phyloP scores from a whole-genome alignment of 2,113 vertebrate species.

The Butorides virescens region DNA sequence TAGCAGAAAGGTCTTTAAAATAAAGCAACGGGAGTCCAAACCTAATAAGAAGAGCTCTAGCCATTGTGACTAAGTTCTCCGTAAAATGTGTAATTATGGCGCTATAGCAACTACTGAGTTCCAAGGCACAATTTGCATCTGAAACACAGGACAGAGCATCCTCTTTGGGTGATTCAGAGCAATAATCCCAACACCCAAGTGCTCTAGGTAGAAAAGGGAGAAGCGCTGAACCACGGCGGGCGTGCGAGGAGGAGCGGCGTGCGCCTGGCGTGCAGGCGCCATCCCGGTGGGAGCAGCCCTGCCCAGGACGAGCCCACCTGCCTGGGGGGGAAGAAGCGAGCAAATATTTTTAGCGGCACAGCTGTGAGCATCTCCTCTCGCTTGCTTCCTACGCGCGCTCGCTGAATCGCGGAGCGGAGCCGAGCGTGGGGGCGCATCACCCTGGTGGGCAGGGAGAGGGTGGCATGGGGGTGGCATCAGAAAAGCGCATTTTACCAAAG shows the following conservation, averaged over 20 bases:
- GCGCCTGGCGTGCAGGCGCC: fast-evolving
- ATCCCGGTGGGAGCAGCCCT: background rate
- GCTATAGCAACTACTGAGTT: conserved; percentile 64
- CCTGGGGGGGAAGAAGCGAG: background rate
- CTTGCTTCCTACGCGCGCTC: background rate
- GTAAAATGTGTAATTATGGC: conserved; percentile 46
- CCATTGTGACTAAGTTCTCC: conserved; percentile 29
- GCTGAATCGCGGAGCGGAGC: background rate
- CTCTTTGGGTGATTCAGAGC: conserved; percentile 37
- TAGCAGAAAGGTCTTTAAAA: conserved; percentile 2
- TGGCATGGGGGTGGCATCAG: fast-evolving
- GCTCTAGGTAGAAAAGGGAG: background rate
- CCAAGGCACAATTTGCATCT: conserved; percentile 20
- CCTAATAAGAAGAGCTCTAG: conserved; percentile 10
- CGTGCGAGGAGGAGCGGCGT: fast-evolving
- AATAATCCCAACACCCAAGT: background rate
- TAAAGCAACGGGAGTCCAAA: conserved; percentile 10
- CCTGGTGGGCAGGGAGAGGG: background rate
- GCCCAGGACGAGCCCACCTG: background rate
- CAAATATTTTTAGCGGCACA: conserved; percentile 10
- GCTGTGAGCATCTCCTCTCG: background rate
- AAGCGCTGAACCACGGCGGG: background rate
- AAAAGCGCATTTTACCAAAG: background rate
- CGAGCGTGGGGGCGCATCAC: fast-evolving
- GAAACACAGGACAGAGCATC: conserved; percentile 38